Percentiles rank a stretch among this genome's conserved stretches.
phyloP scores from a whole-genome alignment of 1,140 invertebrate genomes.

The Diorhabda elongata region DNA sequence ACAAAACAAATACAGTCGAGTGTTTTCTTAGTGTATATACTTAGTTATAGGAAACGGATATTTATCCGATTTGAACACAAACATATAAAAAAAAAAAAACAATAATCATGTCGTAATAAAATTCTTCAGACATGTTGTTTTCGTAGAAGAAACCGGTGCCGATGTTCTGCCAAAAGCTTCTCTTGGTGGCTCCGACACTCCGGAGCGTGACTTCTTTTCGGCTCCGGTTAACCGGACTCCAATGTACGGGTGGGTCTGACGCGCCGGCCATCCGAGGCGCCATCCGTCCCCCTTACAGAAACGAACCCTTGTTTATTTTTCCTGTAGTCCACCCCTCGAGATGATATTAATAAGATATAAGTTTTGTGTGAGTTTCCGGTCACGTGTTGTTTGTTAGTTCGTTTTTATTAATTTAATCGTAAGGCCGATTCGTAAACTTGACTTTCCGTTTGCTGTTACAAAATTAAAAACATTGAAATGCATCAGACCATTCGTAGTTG shows the following conservation, averaged over 20 bases:
- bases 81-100: too few species aligned
- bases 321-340: background rate
- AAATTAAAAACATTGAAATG: too few species aligned
- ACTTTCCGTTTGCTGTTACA: too few species aligned
- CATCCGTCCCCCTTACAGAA: background rate
- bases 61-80: too few species aligned
- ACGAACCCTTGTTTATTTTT: background rate
- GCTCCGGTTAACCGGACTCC: background rate
- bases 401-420: too few species aligned
- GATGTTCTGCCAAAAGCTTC: background rate
- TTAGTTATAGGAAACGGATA: too few species aligned
- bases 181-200: background rate
- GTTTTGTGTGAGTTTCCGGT: background rate
- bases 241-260: background rate
- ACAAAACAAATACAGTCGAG: too few species aligned
- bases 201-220: background rate
- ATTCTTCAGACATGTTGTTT: slow-evolving; percentile 1
- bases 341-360: background rate
- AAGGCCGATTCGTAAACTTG: too few species aligned
- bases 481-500: too few species aligned
- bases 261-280: background rate
- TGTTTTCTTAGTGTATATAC: too few species aligned
- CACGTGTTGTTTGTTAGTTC: background rate
- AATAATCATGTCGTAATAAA: background rate
- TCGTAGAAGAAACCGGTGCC: background rate